Evolutionary conservation across 2,797 vertebrate species (phyloP), one percentile per base, ranked within the genome.

Genomic region (Centroberyx gerrardi): DNA sequence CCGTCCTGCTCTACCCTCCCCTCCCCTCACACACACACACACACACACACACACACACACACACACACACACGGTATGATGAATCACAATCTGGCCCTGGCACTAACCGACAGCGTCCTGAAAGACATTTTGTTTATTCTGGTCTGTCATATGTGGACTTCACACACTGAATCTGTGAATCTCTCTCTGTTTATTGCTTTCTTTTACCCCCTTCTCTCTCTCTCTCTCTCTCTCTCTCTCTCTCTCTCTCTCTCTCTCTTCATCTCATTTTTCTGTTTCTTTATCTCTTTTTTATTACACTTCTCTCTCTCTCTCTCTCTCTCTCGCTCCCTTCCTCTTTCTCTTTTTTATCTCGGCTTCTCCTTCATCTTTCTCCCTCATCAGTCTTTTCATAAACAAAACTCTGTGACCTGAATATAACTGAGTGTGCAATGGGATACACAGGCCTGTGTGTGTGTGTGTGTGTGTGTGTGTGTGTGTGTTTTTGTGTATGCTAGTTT

Each of bases 61-160:
- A 46, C 73, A 33, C 74, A 44, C 42, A 62, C 55, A 18, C 46
- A 81, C 44, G 54, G 66, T 65, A 74, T 65, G 65, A 79, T 79
- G 76, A 84, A 82, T 80, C 70, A 44, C 64, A 84, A 58, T 87
- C 78, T 85, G 78, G 61, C 67, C 40, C 27, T 33, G 52, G 48
- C 70, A 70, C 70, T 79, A 71, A 74, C 65, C 72, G 67, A 60
- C 68, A 62, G 42, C 48, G 31, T 87, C 55, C 76, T 76, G 59
- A 82, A 70, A 72, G 59, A 64, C 62, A 36, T 70, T 22, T 84
- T 87, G 61, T 81, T 74, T 85, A 76, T 77, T 68, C 27, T 70
- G 54, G 36, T 74, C 36, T 54, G 49, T 62, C 27, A 18, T 62
- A 36, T 72, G 44, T 36, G 33, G 64, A 72, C 55, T 56, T 69